Evolutionary conservation across 2,888 invertebrate genomes (phyloP), one percentile per base, ranked within the genome.

Genomic region (Harmothoe impar): DNA sequence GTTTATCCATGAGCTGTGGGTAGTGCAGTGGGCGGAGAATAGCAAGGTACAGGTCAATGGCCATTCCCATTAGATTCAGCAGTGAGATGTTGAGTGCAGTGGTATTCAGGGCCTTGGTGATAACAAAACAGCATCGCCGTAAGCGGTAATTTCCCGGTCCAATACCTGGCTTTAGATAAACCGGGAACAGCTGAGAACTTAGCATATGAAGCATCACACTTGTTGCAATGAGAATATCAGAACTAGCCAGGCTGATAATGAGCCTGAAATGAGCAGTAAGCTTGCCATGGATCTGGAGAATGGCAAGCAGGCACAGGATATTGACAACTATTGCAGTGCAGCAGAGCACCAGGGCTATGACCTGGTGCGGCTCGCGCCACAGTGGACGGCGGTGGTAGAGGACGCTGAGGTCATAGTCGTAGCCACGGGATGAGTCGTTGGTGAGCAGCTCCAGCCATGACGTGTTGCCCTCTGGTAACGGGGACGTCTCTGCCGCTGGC

Each of bases 191-290:
- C 23, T 93, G 91, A 89, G 93, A 93, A 90, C 94, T 94, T 62
- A 94, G 51, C 43, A 93, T 91, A 68, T 94, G 92, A 31, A 93
- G 91, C 29, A 94, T 91, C 0, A 94, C 92, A 62, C 94, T 93
- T n/a, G 94, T 31, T 5, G 93, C 93, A n/a, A 94, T 94, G 10
- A 94, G 91, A 17, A 94, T 92, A 89, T 94, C 94, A 0, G 94
- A 93, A 7, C 92, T 84, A 1, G 94, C 93, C 0, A 95, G 93
- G 89, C 94, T 94, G 17, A 94, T 92, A 35, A 94, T 93, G 33
- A 95, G 92, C 52, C 94, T 94, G 23, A 94, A 93, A 92, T 94
- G 94, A 0, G 93, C 93, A 0, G 94, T 93, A 29, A 94, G 91
- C 10, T 92, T 91, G n/a, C 92, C 62, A 5, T 92, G 93, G 15